A percentile compares a stretch with the other conserved stretches of the same genome.
Conservation (phyloP, 2,888 invertebrate genomes). For the Dysmachus trigonus region DNA sequence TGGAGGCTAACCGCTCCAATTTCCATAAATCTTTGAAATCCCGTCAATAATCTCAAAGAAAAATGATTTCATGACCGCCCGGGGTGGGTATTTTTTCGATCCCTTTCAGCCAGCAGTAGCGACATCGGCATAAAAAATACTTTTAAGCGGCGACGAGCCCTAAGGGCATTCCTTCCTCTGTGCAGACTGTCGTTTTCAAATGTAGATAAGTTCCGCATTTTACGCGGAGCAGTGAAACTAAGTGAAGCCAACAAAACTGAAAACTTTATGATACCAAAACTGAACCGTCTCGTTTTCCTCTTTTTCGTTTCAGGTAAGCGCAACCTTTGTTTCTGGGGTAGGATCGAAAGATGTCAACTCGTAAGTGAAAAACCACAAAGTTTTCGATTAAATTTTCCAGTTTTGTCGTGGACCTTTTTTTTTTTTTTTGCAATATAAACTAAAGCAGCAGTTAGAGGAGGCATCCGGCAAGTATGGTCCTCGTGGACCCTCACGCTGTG, state of each 20-base stretch:
- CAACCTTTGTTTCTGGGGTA: neutral
- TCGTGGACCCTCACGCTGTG: neutral
- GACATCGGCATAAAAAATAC: neutral
- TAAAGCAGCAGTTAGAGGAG: neutral
- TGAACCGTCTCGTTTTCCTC: neutral
- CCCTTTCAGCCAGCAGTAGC: neutral
- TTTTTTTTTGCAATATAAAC: conserved; percentile 2
- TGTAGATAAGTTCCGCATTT: neutral
- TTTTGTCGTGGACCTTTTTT: neutral
- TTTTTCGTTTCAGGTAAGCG: conserved; percentile 26
- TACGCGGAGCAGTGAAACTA: neutral
- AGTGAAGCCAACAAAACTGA: conserved; percentile 1
- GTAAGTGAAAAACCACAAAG: conserved; percentile 29
- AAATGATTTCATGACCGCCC: neutral
- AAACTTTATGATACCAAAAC: conserved; percentile 1
- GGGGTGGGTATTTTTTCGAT: neutral
- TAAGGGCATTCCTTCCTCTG: neutral
- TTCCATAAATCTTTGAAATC: conserved; percentile 8
- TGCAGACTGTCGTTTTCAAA: neutral
- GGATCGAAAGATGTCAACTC: neutral
- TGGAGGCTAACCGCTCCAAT: neutral
- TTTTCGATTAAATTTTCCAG: conserved; percentile 18
- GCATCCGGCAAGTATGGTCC: neutral
- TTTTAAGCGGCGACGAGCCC: neutral
- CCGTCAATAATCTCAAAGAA: conserved; percentile 13